A percentile compares a stretch with the other conserved stretches of the same genome.
Conservation (phyloP, 2,888 invertebrate species). For the Eurois occulta region DNA sequence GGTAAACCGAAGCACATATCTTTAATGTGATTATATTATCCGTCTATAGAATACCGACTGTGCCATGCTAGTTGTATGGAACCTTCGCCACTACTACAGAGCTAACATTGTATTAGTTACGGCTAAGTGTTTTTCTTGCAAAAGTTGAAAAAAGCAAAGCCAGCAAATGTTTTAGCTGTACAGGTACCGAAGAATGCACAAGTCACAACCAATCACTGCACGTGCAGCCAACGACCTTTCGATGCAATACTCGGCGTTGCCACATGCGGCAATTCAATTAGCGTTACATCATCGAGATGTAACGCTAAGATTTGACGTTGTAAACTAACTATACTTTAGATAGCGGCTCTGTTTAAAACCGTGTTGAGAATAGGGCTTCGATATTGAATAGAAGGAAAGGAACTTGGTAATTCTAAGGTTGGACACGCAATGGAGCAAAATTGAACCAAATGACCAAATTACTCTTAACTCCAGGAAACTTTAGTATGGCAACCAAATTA, state of each 20-base stretch:
- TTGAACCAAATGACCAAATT: not conserved
- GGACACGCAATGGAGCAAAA: not conserved
- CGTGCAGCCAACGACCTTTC: slow-evolving; percentile 56
- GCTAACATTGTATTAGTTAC: not conserved
- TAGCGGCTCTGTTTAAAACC: not conserved
- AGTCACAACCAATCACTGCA: slow-evolving; percentile 50
- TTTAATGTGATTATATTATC: too few species aligned
- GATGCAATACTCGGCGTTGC: slow-evolving; percentile 46
- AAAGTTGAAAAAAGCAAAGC: not conserved
- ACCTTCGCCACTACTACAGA: too few species aligned
- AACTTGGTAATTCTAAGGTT: slow-evolving; percentile 2
- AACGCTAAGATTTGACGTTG: slow-evolving; percentile 53
- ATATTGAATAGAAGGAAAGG: not conserved
- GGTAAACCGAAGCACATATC: too few species aligned
- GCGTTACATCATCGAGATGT: slow-evolving; percentile 57
- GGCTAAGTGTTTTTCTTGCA: not conserved
- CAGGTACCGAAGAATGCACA: slow-evolving; percentile 3
- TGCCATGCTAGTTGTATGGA: too few species aligned
- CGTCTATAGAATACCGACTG: too few species aligned
- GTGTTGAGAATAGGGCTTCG: not conserved
- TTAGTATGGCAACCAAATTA: not conserved
- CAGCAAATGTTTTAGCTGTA: not conserved
- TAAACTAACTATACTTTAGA: slow-evolving; percentile 21
- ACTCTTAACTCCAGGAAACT: not conserved
- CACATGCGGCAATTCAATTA: slow-evolving; percentile 57